phyloP scores from a whole-genome alignment of 2,888 invertebrate species.

The Flexamia atlantica region DNA sequence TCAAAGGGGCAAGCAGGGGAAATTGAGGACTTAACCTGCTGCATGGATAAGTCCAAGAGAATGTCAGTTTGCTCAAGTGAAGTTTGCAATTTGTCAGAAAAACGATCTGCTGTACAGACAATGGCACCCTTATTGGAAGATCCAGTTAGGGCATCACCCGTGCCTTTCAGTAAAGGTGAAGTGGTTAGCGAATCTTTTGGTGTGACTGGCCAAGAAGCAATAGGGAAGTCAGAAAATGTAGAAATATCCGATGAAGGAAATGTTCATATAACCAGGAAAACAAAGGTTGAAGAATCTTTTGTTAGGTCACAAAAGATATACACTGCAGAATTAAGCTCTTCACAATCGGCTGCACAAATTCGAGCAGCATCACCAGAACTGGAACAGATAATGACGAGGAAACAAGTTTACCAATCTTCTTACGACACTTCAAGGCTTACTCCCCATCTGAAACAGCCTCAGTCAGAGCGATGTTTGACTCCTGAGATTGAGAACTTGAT shows the following conservation, averaged over 20 bases:
- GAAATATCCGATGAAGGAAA: conserved; percentile 57
- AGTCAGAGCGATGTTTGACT: conserved; percentile 61
- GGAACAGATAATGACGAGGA: conserved; percentile 55
- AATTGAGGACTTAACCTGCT: conserved; percentile 54
- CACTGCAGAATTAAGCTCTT: conserved; percentile 44
- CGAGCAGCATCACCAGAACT: conserved; percentile 52
- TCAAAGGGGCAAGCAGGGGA: conserved; percentile 15
- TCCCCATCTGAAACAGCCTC: conserved; percentile 25
- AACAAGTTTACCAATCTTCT: conserved; percentile 31
- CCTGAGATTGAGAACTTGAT: conserved; percentile 67
- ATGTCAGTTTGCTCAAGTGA: conserved; percentile 72
- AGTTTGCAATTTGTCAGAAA: conserved; percentile 66
- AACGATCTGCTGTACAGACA: conserved; percentile 22
- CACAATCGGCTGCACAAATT: conserved; percentile 48
- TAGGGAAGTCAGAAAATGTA: conserved; percentile 46
- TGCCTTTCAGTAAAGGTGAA: conserved; percentile 61
- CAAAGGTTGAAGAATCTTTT: conserved; percentile 60
- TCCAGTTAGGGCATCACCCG: conserved; percentile 66
- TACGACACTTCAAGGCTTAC: conserved; percentile 24
- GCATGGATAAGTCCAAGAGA: conserved; percentile 66
- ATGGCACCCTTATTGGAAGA: conserved; percentile 58
- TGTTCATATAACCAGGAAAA: conserved; percentile 56
- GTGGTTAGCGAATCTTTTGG: conserved; percentile 21
- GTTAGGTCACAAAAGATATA: conserved; percentile 49
- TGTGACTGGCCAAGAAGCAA: conserved; percentile 23